phyloP scores from a whole-genome alignment of 1,140 invertebrate genomes.

The Caligus rogercresseyi region DNA sequence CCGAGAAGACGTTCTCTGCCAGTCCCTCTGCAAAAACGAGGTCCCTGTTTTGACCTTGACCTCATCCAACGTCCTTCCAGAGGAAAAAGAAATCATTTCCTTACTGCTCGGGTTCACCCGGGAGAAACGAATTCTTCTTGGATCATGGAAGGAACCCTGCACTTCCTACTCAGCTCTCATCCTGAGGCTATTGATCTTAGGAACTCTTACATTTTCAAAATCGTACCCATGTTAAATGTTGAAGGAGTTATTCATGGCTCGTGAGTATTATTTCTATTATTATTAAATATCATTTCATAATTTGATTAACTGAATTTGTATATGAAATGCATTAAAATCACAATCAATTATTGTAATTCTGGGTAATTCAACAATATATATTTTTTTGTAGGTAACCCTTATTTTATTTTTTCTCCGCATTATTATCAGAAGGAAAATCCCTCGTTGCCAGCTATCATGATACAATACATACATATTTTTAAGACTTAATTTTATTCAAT shows the following conservation, averaged over 20 bases:
- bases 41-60: slow-evolving; percentile 64
- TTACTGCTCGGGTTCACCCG: slow-evolving; percentile 66
- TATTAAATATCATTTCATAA: no score
- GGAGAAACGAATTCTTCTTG: slow-evolving; percentile 74
- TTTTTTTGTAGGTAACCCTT: no score
- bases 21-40: slow-evolving; percentile 52
- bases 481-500: no score
- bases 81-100: slow-evolving; percentile 46
- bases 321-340: no score
- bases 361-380: no score
- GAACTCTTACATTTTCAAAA: slow-evolving; percentile 58
- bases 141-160: slow-evolving; percentile 65
- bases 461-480: no score
- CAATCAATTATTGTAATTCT: no score
- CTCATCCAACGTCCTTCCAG: neutral
- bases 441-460: no score
- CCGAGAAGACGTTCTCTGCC: slow-evolving; percentile 36
- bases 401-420: no score
- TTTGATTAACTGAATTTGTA: no score
- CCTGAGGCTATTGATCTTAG: slow-evolving; percentile 40
- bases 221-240: slow-evolving; percentile 70
- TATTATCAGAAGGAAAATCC: no score
- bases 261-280: slow-evolving; percentile 36
- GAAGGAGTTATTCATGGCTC: slow-evolving; percentile 75
- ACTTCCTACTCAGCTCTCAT: slow-evolving; percentile 43